Evolutionary conservation across 2,888 invertebrate genomes (phyloP).

Genomic region (Thymelicus acteon): DNA sequence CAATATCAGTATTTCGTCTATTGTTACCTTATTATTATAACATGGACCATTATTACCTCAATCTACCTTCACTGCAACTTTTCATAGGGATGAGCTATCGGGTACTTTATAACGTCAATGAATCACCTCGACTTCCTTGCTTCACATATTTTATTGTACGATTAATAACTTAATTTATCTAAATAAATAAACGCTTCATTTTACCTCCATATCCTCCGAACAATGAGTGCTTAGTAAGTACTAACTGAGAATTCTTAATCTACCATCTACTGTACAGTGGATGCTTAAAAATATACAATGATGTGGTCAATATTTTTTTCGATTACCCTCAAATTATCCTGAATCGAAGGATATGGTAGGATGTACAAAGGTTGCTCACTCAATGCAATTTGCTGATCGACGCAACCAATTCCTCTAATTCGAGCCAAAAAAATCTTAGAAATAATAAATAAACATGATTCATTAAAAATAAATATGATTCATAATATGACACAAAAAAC

Average conservation of each 20-base stretch:
- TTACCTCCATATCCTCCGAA: conserved; percentile 53
- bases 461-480: not conserved
- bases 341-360: conserved; percentile 29
- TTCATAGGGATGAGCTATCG: conserved; percentile 8
- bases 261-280: conserved; percentile 24
- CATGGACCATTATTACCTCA: conserved; percentile 16
- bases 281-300: conserved; percentile 13
- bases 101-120: conserved; percentile 18
- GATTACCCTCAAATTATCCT: not conserved
- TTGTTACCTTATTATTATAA: conserved; percentile 32
- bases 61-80: conserved; percentile 4
- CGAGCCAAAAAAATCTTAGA: not conserved
- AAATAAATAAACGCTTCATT: conserved; percentile 64
- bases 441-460: not conserved
- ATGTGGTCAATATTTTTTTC: conserved; percentile 1
- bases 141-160: conserved; percentile 47
- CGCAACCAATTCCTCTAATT: not conserved
- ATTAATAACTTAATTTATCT: conserved; percentile 50
- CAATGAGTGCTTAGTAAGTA: conserved; percentile 33
- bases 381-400: conserved; percentile 36
- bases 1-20: conserved; percentile 11
- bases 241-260: conserved; percentile 26
- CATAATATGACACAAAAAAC: too few species aligned
- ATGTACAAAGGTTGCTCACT: conserved; percentile 18
- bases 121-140: conserved; percentile 18